phyloP scores from a whole-genome alignment of 1,140 invertebrate species.

The Aphis gossypii region DNA sequence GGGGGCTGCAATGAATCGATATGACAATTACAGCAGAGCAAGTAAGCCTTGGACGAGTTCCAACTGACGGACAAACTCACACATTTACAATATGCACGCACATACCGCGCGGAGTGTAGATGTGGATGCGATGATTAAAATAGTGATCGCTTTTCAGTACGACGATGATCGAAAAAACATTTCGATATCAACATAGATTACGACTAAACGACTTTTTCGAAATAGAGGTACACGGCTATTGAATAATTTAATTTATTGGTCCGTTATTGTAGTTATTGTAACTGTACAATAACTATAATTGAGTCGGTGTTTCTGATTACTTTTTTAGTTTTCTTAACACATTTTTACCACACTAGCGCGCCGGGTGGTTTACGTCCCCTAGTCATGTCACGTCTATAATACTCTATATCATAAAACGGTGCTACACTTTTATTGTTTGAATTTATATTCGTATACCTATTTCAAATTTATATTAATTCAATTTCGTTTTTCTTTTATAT shows the following conservation, averaged over 20 bases:
- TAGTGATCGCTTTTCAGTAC: not conserved
- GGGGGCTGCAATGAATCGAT: slow-evolving; percentile 53
- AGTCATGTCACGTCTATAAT: not conserved
- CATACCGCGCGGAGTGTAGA: not conserved
- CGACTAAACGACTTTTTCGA: not conserved
- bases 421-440: not conserved
- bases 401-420: not conserved
- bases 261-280: not conserved
- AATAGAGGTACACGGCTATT: not conserved
- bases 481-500: not conserved
- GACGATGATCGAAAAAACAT: not conserved
- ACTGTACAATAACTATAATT: not conserved
- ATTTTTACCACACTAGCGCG: not conserved
- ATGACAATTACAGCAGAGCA: slow-evolving; percentile 46
- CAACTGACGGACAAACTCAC: slow-evolving; percentile 36
- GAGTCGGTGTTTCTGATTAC: not conserved
- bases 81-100: not conserved
- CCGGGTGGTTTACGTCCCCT: not conserved
- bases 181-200: not conserved
- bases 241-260: not conserved
- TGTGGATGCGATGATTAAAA: slow-evolving; percentile 41
- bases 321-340: not conserved
- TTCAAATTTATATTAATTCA: not conserved
- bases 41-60: slow-evolving; percentile 54
- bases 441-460: not conserved